A percentile compares a stretch with the other conserved stretches of the same genome.
Conservation (phyloP, 2,797 vertebrate species). For the Esox masquinongy region DNA sequence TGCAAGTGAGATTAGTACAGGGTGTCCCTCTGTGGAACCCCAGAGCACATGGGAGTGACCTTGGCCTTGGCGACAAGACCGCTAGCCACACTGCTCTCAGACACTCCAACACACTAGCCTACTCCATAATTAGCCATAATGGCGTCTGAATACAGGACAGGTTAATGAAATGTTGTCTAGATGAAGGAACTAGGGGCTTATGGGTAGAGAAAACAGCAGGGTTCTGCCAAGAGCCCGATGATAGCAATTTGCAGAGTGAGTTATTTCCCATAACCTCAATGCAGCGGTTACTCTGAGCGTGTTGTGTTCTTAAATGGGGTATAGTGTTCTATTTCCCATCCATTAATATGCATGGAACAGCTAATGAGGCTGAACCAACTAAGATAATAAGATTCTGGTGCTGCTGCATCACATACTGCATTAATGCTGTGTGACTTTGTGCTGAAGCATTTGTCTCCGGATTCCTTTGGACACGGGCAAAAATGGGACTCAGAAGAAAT, state of each 20-base stretch:
- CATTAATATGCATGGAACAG: constrained; percentile 81
- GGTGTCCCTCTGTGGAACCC: constrained; percentile 51
- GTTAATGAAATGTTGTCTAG: constrained; percentile 78
- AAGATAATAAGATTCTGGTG: constrained; percentile 80
- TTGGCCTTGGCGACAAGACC: constrained; percentile 66
- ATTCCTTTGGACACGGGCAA: constrained; percentile 63
- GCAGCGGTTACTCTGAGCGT: constrained; percentile 67
- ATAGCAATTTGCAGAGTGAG: constrained; percentile 83
- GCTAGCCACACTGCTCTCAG: constrained; percentile 64
- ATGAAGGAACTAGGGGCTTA: constrained; percentile 73
- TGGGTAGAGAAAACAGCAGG: constrained; percentile 79
- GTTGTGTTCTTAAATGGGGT: constrained; percentile 78
- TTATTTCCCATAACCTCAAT: constrained; percentile 76
- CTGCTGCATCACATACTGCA: constrained; percentile 67
- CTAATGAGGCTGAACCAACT: constrained; percentile 82
- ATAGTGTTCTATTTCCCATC: constrained; percentile 76
- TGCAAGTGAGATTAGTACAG: constrained; percentile 68
- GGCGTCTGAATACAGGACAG: constrained; percentile 74
- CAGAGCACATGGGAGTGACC: constrained; percentile 53
- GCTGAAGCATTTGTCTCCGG: constrained; percentile 68
- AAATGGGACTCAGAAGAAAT: constrained; percentile 51
- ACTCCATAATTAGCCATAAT: constrained; percentile 84
- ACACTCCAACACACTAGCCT: constrained; percentile 68
- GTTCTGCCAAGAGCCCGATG: constrained; percentile 77
- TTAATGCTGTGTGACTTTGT: constrained; percentile 75